Conservation (phyloP, 2,888 invertebrate genomes). For the Myopa tessellatipennis region DNA sequence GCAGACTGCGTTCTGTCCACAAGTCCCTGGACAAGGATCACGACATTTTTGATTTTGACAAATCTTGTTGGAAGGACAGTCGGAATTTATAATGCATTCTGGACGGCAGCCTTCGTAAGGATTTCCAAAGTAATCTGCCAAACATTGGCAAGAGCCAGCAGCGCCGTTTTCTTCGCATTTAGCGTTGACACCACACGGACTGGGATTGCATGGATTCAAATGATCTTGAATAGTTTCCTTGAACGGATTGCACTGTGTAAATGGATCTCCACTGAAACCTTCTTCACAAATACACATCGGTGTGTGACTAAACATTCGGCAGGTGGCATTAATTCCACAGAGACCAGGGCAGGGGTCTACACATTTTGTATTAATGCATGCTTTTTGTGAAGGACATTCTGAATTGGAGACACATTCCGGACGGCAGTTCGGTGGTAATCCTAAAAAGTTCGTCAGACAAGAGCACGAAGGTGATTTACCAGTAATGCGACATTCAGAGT, state of each 20-base stretch:
- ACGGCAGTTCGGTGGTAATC: slow-evolving; percentile 75
- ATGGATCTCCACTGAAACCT: slow-evolving; percentile 74
- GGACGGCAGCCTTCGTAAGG: slow-evolving; percentile 81
- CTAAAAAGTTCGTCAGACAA: slow-evolving; percentile 72
- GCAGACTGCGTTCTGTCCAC: slow-evolving; percentile 75
- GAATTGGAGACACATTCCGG: slow-evolving; percentile 76
- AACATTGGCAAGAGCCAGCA: slow-evolving; percentile 79
- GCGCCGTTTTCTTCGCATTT: slow-evolving; percentile 78
- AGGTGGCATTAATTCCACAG: slow-evolving; percentile 73
- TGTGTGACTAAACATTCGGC: slow-evolving; percentile 71
- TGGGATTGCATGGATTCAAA: slow-evolving; percentile 70
- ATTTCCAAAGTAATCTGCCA: slow-evolving; percentile 79
- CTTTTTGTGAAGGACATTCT: slow-evolving; percentile 72
- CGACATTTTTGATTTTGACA: slow-evolving; percentile 75
- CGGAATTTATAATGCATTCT: slow-evolving; percentile 75
- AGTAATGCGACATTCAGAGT: slow-evolving; percentile 74
- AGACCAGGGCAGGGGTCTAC: slow-evolving; percentile 73
- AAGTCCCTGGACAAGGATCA: slow-evolving; percentile 75
- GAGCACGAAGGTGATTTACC: slow-evolving; percentile 70
- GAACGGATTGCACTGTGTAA: slow-evolving; percentile 67
- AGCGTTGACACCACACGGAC: slow-evolving; percentile 75
- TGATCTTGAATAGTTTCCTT: slow-evolving; percentile 64
- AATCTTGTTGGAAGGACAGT: slow-evolving; percentile 76
- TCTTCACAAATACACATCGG: slow-evolving; percentile 72
- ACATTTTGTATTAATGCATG: slow-evolving; percentile 73